Conservation (phyloP, 2,888 invertebrate species). For the Dendrolimus pini region DNA sequence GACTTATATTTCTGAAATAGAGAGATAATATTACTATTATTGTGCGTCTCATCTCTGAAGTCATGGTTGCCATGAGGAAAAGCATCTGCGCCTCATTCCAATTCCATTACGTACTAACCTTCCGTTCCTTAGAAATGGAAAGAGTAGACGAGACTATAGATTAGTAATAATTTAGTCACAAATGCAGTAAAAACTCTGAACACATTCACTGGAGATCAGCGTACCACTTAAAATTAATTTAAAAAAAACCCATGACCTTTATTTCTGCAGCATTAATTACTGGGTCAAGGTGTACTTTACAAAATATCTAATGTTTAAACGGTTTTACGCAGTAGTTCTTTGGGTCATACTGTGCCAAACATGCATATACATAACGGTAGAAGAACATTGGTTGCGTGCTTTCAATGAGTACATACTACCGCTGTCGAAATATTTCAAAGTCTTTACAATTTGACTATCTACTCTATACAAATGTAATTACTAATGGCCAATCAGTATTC, state of each 20-base stretch:
- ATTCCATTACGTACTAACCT: too few relatives aligned
- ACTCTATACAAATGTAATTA: too few relatives aligned
- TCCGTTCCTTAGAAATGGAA: too few relatives aligned
- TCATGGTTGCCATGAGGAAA: too few relatives aligned
- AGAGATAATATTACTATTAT: too few relatives aligned
- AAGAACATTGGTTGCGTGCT: constrained; percentile 16
- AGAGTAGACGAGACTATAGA: too few relatives aligned
- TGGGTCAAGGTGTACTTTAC: constrained; percentile 34
- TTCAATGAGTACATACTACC: neutral
- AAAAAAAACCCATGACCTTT: constrained; percentile 21
- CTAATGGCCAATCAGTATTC: too few relatives aligned
- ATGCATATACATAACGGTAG: constrained; percentile 34
- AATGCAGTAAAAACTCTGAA: neutral
- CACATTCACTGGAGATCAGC: constrained; percentile 9
- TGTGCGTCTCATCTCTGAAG: too few relatives aligned
- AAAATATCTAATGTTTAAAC: constrained; percentile 25
- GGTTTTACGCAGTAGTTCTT: constrained; percentile 22
- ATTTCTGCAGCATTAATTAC: constrained; percentile 22
- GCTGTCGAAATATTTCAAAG: neutral
- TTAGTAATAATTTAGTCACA: too few relatives aligned
- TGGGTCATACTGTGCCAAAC: constrained; percentile 27
- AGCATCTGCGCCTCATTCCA: too few relatives aligned
- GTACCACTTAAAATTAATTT: constrained; percentile 19
- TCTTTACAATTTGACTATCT: too few relatives aligned
- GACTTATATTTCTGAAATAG: too few relatives aligned